Evolutionary conservation across 2,797 vertebrate genomes (phyloP), one percentile per base, ranked within the genome.

Genomic region (Brachyalestes nurse): DNA sequence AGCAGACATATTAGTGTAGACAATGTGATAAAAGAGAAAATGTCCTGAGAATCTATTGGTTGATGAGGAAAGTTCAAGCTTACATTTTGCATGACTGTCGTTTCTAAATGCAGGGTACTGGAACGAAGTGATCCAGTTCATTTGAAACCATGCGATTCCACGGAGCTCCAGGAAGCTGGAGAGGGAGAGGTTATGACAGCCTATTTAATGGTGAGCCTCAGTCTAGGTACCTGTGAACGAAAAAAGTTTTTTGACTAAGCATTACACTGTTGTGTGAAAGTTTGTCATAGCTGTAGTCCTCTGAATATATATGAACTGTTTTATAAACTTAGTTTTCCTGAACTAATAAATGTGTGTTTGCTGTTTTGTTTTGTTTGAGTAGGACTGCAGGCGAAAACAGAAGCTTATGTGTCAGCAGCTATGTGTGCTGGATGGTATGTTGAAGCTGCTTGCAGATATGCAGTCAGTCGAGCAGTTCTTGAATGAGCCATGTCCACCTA

Each of bases 341-440:
- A 47, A 8, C 12, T 8, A 34, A 25, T 75, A 21, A 34, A 21
- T 53, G 14, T 64, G 5, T 23, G 9, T 47, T 7, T 57, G 38
- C 2, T 75, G 25, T 0, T 23, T 60, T 60, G 21, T 62, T 72
- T 74, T 16, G 9, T 83, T 70, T 69, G 19, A 79, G 38, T 60
- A 95, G 94, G 93, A 93, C 78, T 90, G 90, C 51, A 90, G 93
- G 1, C 84, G 91, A 17, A 89, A 92, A 62, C 92, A 93, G 88
- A 94, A 94, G 85, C 85, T 94, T 73, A 82, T 93, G 83, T 91
- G 87, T 84, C 88, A 89, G 51, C 94, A 94, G 89, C 87, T 93
- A 69, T 92, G 88, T 67, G 90, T 92, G 45, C 77, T 94, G 84
- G 90, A 93, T 85, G 91, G 91, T n/a, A 91, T 93, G 90, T 85